A percentile compares a stretch with the other conserved stretches of the same genome.
Conservation (phyloP, 2,113 vertebrate genomes). For the Megaleporinus macrocephalus region DNA sequence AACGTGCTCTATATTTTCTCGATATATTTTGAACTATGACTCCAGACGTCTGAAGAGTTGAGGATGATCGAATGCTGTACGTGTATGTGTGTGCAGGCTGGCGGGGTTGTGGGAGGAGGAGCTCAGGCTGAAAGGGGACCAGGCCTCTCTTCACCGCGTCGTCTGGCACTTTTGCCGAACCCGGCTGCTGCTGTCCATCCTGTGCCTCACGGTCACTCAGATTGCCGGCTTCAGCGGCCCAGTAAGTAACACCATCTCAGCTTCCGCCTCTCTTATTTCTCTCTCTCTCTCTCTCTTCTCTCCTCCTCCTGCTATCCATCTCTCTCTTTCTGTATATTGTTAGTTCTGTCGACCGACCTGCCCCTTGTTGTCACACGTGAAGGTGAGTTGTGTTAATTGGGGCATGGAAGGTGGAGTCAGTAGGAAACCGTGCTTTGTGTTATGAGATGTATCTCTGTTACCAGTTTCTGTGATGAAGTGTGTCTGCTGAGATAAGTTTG, state of each 20-base stretch:
- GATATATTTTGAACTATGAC: no score
- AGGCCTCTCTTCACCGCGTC: constrained; percentile 84
- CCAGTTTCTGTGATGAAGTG: constrained; percentile 28
- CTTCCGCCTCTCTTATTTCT: constrained; percentile 63
- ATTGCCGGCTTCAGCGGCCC: constrained; percentile 93
- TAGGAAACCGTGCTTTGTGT: constrained; percentile 24
- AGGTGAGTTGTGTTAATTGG: constrained; percentile 62
- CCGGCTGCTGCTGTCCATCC: constrained; percentile 89
- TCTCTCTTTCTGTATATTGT: constrained; percentile 44
- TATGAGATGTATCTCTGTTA: constrained; percentile 8
- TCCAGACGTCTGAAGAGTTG: no score
- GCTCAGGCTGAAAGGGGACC: constrained; percentile 75
- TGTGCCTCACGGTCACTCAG: constrained; percentile 92
- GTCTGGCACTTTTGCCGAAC: constrained; percentile 91
- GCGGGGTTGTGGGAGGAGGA: constrained; percentile 90
- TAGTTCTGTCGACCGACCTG: constrained; percentile 38
- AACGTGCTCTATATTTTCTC: no score
- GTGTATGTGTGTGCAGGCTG: constrained; percentile 69
- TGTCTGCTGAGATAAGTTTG: constrained; percentile 8
- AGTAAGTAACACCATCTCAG: constrained; percentile 90
- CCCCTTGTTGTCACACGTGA: constrained; percentile 42
- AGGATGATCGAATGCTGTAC: no score
- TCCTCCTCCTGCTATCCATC: constrained; percentile 38
- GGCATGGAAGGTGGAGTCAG: constrained; percentile 34
- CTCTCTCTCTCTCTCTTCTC: constrained; percentile 56